Evolutionary conservation across 2,888 invertebrate species (phyloP), one percentile per base, ranked within the genome.

Genomic region (Gari tellinella): DNA sequence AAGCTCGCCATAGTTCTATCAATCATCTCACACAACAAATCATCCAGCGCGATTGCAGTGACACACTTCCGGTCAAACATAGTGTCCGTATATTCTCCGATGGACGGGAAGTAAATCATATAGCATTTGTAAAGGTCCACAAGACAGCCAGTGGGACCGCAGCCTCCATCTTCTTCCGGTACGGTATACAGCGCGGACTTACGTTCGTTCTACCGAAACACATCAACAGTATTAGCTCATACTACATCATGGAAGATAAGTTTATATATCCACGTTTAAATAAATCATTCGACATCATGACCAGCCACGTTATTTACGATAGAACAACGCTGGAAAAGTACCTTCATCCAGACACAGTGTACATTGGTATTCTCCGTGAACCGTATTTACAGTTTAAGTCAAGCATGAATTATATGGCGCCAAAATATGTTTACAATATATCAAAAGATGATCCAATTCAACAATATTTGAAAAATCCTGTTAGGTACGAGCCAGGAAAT

Each of bases 111-210:
- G 70, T 78, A 21, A 72, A 55, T 38, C 82, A 83, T 72, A 64
- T 84, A 41, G 79, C 74, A 38, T 84, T 83, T 72, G 55, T 84
- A 15, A 84, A 84, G 72, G 73, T 82, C 0, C 84, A 84, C 55
- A 84, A 84, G 65, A 69, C 80, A 0, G 82, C 80, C 15, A 84
- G 84, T 63, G 74, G 81, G 7, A 83, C 84, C 0, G 72, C 78
- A 5, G 77, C 81, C 1, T 81, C 77, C 17, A 68, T 82, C 10
- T 74, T 84, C 23, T 80, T 83, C 23, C 65, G 84, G 4, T 84
- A 70, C 56, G 84, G 82, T 7, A 55, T 72, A 23, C 43, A 55
- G 1, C 57, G 67, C 15, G 72, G 72, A 23, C 53, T 84, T 0
- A 82, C 79, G 1, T 83, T 82, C 52, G 74, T 83, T 1, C 40